phyloP scores from a whole-genome alignment of 2,888 invertebrate genomes.

The Drosophila antonietae region DNA sequence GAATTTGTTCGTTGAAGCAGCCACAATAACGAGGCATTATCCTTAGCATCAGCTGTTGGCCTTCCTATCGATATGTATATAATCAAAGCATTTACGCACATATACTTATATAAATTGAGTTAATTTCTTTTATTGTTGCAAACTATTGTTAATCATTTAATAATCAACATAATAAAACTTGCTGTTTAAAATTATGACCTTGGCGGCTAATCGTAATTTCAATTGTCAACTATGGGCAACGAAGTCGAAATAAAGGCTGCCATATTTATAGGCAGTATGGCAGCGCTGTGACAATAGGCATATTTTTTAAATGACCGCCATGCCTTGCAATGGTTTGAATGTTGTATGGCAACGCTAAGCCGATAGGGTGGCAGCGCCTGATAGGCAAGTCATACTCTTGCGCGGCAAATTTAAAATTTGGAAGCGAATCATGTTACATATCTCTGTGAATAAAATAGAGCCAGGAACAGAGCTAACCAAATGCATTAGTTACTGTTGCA shows the following conservation, averaged over 20 bases:
- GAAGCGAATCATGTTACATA: background rate
- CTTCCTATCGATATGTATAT: background rate
- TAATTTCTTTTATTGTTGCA: too few species aligned
- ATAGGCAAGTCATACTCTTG: background rate
- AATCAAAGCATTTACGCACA: too few species aligned
- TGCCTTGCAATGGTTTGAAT: background rate
- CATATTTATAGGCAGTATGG: too few species aligned
- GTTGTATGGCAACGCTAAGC: background rate
- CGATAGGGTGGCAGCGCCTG: background rate
- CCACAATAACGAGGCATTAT: background rate
- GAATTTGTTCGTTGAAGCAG: background rate
- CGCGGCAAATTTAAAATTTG: background rate
- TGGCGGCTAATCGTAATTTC: background rate
- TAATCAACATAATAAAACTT: background rate
- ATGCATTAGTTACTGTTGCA: conserved; percentile 33
- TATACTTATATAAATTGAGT: background rate
- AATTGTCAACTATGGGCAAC: background rate
- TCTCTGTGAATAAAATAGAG: background rate
- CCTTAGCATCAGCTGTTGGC: background rate
- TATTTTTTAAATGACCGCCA: background rate
- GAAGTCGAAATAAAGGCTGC: too few species aligned
- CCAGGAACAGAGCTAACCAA: background rate
- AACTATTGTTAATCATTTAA: background rate
- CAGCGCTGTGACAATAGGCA: background rate
- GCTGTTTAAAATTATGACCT: background rate